Percentiles rank a stretch among this genome's conserved stretches.
These are phyloP conservation scores for Ciconia maguari DNA, from an alignment of 2,113 vertebrate genomes.

Conservation along the genomic window DNA sequence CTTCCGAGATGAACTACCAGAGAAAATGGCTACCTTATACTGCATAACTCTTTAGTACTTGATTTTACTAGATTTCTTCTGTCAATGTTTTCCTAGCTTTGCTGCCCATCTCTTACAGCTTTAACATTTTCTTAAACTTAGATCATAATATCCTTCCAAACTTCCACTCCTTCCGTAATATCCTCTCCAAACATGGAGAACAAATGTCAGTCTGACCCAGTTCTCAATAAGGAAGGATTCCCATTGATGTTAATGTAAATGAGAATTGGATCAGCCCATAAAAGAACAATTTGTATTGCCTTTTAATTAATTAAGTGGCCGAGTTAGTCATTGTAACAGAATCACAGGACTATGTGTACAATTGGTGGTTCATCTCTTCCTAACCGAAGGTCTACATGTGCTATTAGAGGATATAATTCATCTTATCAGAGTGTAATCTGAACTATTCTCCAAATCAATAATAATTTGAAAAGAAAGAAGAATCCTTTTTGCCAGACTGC, in stretches of 20 bases:
- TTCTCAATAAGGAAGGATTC: background rate
- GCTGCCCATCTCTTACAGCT: background rate
- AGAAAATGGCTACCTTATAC: background rate
- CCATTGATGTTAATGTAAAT: background rate
- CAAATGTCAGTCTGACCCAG: background rate
- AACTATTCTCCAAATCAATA: conserved; percentile 24
- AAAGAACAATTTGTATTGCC: background rate
- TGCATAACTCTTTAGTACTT: background rate
- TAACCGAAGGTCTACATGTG: background rate
- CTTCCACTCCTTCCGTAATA: background rate
- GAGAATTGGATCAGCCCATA: background rate
- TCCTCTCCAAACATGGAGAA: background rate
- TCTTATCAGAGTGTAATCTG: background rate
- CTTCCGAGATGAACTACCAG: background rate
- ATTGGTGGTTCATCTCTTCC: background rate
- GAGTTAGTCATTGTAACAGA: conserved; percentile 13
- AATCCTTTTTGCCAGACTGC: background rate
- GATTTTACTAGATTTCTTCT: background rate
- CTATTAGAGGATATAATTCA: conserved; percentile 19
- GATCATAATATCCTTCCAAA: background rate
- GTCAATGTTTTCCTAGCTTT: background rate
- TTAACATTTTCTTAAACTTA: background rate
- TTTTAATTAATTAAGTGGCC: conserved; percentile 33
- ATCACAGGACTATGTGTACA: background rate
- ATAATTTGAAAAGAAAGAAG: conserved; percentile 4